A percentile compares a stretch with the other conserved stretches of the same genome.
Evolutionary conservation across 2,888 invertebrate genomes (phyloP).

Genomic region (Lasioglossum marginatum): DNA sequence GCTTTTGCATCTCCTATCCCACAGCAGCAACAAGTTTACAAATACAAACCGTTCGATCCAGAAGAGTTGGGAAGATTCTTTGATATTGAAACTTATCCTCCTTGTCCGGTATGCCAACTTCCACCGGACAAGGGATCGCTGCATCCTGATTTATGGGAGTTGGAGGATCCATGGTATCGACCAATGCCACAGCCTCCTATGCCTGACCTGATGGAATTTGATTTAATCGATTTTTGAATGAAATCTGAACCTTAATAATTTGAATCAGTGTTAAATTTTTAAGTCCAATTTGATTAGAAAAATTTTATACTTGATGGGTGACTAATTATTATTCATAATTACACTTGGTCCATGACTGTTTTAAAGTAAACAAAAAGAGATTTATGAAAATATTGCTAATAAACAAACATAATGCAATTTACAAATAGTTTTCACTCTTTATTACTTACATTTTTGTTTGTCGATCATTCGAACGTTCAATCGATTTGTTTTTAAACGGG

Average conservation of each 20-base stretch:
- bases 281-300: not conserved
- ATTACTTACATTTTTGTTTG: not conserved
- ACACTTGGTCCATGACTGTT: not conserved
- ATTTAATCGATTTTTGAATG: constrained; percentile 51
- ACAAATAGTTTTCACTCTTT: not conserved
- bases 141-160: constrained; percentile 75
- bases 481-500: not conserved
- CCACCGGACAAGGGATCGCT: constrained; percentile 72
- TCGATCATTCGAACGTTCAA: not conserved
- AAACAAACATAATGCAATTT: constrained; percentile 12
- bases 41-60: constrained; percentile 55
- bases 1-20: constrained; percentile 64
- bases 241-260: not conserved
- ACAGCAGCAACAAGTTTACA: constrained; percentile 27
- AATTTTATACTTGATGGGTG: constrained; percentile 10
- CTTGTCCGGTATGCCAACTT: constrained; percentile 48
- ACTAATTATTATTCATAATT: not conserved
- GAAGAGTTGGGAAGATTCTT: constrained; percentile 77
- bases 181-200: constrained; percentile 48
- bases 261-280: constrained; percentile 19
- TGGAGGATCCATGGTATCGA: constrained; percentile 78
- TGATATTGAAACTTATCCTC: constrained; percentile 71
- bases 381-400: not conserved
- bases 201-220: constrained; percentile 74
- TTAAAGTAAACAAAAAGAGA: not conserved